Percentiles rank a stretch among this genome's conserved stretches.
Conservation (phyloP, 2,888 invertebrate species). For the Trachelus tabidus region DNA sequence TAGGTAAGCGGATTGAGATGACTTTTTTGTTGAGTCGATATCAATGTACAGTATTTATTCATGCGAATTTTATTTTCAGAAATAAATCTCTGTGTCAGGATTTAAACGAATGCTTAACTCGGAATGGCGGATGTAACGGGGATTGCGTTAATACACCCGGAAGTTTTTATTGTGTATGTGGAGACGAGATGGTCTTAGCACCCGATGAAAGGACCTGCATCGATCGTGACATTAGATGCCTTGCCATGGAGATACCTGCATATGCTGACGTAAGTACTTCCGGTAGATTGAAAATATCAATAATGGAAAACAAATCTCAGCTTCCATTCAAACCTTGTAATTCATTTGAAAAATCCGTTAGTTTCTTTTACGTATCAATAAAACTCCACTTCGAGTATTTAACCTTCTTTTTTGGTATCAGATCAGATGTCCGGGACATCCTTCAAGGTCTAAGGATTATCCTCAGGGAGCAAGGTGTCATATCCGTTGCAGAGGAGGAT, state of each 20-base stretch:
- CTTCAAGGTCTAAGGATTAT: constrained; percentile 52
- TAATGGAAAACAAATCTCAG: background rate
- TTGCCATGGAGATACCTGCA: constrained; percentile 45
- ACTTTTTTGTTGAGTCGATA: background rate
- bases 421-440: constrained; percentile 59
- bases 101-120: constrained; percentile 60
- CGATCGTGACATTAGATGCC: constrained; percentile 46
- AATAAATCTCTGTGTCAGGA: constrained; percentile 59
- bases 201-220: constrained; percentile 60
- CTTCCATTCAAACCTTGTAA: background rate
- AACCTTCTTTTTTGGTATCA: constrained; percentile 21
- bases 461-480: constrained; percentile 66
- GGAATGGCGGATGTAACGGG: constrained; percentile 61
- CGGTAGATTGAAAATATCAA: background rate
- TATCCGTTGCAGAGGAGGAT: constrained; percentile 69
- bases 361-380: background rate
- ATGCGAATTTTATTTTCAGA: constrained; percentile 50
- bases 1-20: constrained; percentile 64
- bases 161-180: constrained; percentile 61
- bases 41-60: background rate
- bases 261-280: constrained; percentile 18
- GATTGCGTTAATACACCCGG: constrained; percentile 63
- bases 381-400: background rate
- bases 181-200: constrained; percentile 55
- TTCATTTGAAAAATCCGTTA: background rate